A percentile compares a stretch with the other conserved stretches of the same genome.
These are phyloP conservation scores for Merops nubicus DNA, from an alignment of 2,113 vertebrate species.

Conservation along the genomic window DNA sequence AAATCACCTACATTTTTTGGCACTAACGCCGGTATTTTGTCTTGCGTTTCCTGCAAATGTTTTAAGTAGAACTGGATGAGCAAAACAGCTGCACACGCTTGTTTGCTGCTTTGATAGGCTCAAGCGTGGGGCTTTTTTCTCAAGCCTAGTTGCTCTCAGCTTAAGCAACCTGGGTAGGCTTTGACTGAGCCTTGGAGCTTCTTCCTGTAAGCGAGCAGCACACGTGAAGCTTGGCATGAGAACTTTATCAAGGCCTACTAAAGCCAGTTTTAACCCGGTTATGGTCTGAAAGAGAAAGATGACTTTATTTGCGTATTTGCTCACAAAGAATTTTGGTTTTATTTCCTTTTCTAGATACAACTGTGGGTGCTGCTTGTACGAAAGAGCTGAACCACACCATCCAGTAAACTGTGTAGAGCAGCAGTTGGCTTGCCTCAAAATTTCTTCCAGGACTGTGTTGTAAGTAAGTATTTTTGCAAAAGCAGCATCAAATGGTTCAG, in stretches of 20 bases:
- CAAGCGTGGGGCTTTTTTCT: neutral
- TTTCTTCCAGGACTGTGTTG: neutral
- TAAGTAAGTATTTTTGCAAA: conserved; percentile 34
- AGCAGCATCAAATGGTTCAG: neutral
- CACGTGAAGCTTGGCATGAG: neutral
- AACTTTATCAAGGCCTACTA: neutral
- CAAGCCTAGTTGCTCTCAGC: neutral
- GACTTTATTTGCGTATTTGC: neutral
- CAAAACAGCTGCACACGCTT: neutral
- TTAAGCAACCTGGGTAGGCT: neutral
- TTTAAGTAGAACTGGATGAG: conserved; percentile 39
- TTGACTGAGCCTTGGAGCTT: neutral
- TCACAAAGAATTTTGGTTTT: conserved; percentile 14
- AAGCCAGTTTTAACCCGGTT: neutral
- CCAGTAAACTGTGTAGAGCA: conserved; percentile 1
- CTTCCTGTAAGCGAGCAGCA: neutral
- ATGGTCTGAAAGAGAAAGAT: neutral
- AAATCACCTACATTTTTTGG: conserved; percentile 49
- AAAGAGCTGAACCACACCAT: conserved; percentile 27
- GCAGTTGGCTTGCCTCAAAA: neutral
- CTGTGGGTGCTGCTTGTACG: conserved; percentile 44
- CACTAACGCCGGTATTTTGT: neutral
- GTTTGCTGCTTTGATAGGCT: neutral
- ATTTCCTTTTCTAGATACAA: conserved; percentile 51
- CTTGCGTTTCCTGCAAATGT: conserved; percentile 31